Evolutionary conservation across 2,797 vertebrate genomes (phyloP).

Genomic region (Hyperoplus immaculatus): DNA sequence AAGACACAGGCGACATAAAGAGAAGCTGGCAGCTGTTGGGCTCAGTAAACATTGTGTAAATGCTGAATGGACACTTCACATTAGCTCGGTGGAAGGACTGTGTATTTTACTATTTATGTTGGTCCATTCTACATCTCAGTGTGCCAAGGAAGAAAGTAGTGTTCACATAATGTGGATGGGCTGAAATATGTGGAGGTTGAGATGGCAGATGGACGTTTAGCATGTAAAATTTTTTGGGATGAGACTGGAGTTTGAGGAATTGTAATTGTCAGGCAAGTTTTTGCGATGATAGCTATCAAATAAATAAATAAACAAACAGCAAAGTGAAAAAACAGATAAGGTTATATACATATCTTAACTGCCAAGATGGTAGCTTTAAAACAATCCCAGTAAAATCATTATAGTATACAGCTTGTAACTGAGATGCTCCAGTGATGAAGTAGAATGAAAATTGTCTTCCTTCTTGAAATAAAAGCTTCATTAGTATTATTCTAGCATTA

Average conservation of each 20-base stretch:
- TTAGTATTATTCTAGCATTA: neutral
- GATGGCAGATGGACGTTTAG: neutral
- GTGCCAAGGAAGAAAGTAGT: neutral
- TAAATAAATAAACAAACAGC: neutral
- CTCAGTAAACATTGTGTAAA: conserved; percentile 29
- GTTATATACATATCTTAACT: neutral
- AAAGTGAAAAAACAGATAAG: neutral
- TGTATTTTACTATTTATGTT: neutral
- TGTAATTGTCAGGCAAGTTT: too few relatives aligned
- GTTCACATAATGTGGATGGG: neutral
- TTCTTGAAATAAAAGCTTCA: conserved; percentile 13
- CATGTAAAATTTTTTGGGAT: neutral
- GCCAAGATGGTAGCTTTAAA: neutral
- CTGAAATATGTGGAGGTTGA: neutral
- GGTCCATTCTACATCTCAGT: neutral
- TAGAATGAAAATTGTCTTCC: neutral
- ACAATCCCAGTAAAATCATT: neutral
- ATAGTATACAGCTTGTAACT: neutral
- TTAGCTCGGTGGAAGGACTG: conserved; percentile 17
- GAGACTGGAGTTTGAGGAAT: neutral
- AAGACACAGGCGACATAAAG: conserved; percentile 45
- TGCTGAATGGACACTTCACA: conserved; percentile 34
- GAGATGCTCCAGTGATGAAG: neutral
- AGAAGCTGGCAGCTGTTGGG: conserved; percentile 46
- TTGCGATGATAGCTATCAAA: neutral